Conservation (phyloP, 2,797 vertebrate genomes). For the Uromys caudimaculatus region DNA sequence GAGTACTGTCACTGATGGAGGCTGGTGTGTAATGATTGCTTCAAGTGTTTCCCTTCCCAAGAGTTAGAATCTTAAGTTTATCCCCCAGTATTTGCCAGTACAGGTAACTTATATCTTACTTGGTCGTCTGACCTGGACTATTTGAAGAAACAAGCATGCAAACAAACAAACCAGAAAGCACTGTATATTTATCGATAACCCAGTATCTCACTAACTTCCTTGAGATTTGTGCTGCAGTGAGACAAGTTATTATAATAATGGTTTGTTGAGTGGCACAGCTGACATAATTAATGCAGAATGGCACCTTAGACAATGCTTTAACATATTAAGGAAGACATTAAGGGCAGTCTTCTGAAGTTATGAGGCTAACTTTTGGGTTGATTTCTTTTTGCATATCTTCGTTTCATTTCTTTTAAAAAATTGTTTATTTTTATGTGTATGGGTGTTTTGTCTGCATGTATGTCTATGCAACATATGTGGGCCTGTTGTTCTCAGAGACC, state of each 20-base stretch:
- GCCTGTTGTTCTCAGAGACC: not conserved
- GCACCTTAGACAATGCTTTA: not conserved
- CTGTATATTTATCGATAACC: not conserved
- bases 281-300: not conserved
- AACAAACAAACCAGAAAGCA: not conserved
- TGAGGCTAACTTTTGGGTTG: not conserved
- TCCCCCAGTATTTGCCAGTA: not conserved
- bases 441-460: not conserved
- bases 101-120: constrained; percentile 34
- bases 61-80: not conserved
- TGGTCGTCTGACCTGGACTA: not conserved
- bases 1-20: not conserved
- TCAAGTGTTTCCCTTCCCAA: constrained; percentile 23
- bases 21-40: not conserved
- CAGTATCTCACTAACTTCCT: not conserved
- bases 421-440: not conserved
- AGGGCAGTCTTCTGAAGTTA: constrained; percentile 1
- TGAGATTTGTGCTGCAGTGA: not conserved
- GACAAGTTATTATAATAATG: not conserved
- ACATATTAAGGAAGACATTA: not conserved
- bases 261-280: not conserved
- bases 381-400: not conserved
- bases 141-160: not conserved
- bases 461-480: not conserved
- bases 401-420: not conserved